phyloP scores from a whole-genome alignment of 2,113 vertebrate species.

The Ranitomeya variabilis region DNA sequence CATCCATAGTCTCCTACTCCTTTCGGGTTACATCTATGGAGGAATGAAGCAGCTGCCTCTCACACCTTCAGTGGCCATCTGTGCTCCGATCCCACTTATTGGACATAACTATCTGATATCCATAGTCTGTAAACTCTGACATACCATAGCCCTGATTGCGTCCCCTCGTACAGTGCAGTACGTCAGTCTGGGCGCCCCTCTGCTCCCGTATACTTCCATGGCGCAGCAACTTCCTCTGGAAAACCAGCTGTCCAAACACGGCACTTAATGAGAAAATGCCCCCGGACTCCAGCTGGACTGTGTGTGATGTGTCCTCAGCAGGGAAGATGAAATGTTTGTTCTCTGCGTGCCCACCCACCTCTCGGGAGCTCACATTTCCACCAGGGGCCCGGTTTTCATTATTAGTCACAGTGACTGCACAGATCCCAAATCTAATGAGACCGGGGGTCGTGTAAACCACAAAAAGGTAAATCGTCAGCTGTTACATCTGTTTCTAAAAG shows the following conservation, averaged over 20 bases:
- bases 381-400: not conserved
- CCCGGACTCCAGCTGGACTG: slow-evolving; percentile 24
- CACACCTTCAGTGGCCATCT: not conserved
- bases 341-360: slow-evolving; percentile 14
- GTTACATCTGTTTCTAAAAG: not conserved
- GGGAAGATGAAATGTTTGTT: slow-evolving; percentile 33
- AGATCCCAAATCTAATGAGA: not conserved
- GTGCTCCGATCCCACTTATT: no score
- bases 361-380: slow-evolving; percentile 31
- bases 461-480: not conserved
- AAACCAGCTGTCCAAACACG: slow-evolving; percentile 38
- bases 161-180: not conserved
- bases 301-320: slow-evolving; percentile 9
- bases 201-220: not conserved
- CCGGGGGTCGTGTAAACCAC: not conserved
- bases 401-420: not conserved
- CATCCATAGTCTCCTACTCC: not conserved
- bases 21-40: not conserved
- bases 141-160: not conserved
- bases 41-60: not conserved
- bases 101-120: not conserved
- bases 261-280: slow-evolving; percentile 46
- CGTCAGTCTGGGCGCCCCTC: not conserved
- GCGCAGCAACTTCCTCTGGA: slow-evolving; percentile 27
- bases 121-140: not conserved